phyloP scores from a whole-genome alignment of 2,113 vertebrate genomes.

The Lagopus leucura region DNA sequence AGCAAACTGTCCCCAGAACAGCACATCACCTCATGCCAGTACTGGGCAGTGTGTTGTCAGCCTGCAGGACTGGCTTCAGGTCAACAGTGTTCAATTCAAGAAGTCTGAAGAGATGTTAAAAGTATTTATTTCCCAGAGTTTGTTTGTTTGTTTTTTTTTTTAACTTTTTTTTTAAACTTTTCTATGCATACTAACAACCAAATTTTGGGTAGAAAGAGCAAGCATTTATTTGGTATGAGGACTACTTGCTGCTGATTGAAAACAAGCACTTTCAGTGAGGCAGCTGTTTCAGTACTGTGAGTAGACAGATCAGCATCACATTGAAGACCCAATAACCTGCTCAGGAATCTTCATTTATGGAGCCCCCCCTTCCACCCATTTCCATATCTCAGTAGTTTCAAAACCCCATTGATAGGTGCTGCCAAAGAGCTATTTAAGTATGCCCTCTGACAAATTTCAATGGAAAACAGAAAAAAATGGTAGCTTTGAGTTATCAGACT shows the following conservation, averaged over 20 bases:
- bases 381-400: not conserved
- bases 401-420: not conserved
- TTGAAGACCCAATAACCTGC: not conserved
- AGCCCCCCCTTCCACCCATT: not conserved
- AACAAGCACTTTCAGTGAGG: slow-evolving; percentile 49
- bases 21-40: not conserved
- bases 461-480: not conserved
- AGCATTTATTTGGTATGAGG: slow-evolving; percentile 50
- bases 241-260: slow-evolving; percentile 51
- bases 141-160: not conserved
- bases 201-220: slow-evolving; percentile 32
- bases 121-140: slow-evolving; percentile 22
- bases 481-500: slow-evolving; percentile 15
- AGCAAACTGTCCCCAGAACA: not conserved
- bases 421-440: not conserved
- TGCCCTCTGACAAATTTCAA: not conserved
- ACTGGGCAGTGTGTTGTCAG: not conserved
- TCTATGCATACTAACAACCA: slow-evolving; percentile 33
- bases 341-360: slow-evolving; percentile 21
- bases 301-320: slow-evolving; percentile 25
- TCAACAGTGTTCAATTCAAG: not conserved
- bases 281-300: slow-evolving; percentile 50
- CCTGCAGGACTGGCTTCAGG: accelerated
- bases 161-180: not conserved
- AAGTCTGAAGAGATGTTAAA: not conserved